Evolutionary conservation across 1,140 invertebrate genomes (phyloP), one percentile per base, ranked within the genome.

Genomic region (Eufriesea mexicana): DNA sequence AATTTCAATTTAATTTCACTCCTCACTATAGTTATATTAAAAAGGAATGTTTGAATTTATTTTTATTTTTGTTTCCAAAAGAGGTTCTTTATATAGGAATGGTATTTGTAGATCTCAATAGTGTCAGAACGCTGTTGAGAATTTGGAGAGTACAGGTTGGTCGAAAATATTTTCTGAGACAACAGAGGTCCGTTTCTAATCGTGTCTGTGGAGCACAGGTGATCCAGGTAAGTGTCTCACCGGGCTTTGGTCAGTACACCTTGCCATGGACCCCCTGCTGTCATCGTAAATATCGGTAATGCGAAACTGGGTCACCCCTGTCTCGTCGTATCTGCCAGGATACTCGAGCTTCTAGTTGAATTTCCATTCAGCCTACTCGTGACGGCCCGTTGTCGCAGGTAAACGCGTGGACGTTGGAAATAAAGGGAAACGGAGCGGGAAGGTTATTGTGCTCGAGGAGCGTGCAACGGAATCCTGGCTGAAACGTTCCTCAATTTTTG

Each of bases 241-340:
- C 2, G 57, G 42, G 42, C 12, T 28, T n/a, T 12, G n/a, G 12
- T 10, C 42, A 47, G 78, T 47, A 1, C 42, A 57, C 35, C 75
- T 57, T 78, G n/a, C 23, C 35, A 2, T 25, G 18, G 66, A 71
- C 55, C 59, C 81, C 79, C 79, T 55, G 25, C 2, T 57, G 81
- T 16, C 28, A 57, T 59, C 54, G 83, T 88, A 86, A 88, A 89
- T 88, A 89, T 88, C 79, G 62, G 81, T 89, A 86, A 90, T 82
- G 78, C 79, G 83, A 90, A 89, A 90, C 87, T 89, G 75, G 89
- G 83, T 85, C 85, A 90, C 82, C 83, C 62, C 70, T 73, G 77
- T 67, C 51, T 35, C 68, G 35, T 47, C 55, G 49, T 70, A n/a
- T 72, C 72, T 25, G 45, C 35, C 4, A 14, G 16, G 28, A n/a